These are phyloP conservation scores for Babylonia areolata DNA, from an alignment of 1,140 invertebrate genomes.

Conservation along the genomic window DNA sequence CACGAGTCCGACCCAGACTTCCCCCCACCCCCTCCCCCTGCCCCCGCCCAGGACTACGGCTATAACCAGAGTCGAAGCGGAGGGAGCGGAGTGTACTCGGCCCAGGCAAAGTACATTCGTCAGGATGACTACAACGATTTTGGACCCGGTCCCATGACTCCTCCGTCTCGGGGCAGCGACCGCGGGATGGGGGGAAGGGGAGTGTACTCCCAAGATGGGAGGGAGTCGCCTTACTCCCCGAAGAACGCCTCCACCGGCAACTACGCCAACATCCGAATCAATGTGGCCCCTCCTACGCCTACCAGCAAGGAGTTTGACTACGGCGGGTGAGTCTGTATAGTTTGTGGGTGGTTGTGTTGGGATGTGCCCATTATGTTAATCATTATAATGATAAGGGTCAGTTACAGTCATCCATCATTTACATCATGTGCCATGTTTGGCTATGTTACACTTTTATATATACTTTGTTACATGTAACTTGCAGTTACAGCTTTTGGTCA, in stretches of 20 bases:
- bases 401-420: too few relatives aligned
- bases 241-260: slow-evolving; percentile 17
- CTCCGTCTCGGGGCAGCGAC: slow-evolving; percentile 6
- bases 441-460: too few relatives aligned
- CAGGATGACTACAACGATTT: slow-evolving; percentile 45
- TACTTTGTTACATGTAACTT: too few relatives aligned
- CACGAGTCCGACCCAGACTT: slow-evolving; percentile 45
- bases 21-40: slow-evolving; percentile 49
- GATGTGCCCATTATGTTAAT: too few relatives aligned
- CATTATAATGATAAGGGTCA: too few relatives aligned
- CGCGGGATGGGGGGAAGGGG: background rate
- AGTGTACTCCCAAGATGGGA: background rate
- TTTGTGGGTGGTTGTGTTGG: background rate
- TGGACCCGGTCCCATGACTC: slow-evolving; percentile 34
- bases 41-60: slow-evolving; percentile 35
- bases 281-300: slow-evolving; percentile 47
- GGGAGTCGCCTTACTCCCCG: slow-evolving; percentile 14
- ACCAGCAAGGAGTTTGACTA: slow-evolving; percentile 47
- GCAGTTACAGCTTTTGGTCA: too few relatives aligned
- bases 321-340: background rate
- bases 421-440: too few relatives aligned
- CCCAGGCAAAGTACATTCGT: slow-evolving; percentile 34
- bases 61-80: slow-evolving; percentile 34
- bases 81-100: slow-evolving; percentile 39
- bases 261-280: slow-evolving; percentile 51